Conservation (phyloP, 2,888 invertebrate genomes). For the Leptothorax acervorum region DNA sequence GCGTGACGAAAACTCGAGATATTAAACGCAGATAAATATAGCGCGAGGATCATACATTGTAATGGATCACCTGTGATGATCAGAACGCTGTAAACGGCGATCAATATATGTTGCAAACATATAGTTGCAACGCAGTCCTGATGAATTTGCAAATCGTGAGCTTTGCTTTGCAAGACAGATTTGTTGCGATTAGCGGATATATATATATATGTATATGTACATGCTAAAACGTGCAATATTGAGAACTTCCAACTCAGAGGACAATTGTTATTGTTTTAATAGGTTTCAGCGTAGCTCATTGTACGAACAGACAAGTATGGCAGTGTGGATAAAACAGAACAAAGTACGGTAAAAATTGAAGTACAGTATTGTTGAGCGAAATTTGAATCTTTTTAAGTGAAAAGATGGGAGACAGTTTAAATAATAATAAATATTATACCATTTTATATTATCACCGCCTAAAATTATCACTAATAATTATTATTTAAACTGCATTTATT, state of each 20-base stretch:
- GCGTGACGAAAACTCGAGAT: background rate
- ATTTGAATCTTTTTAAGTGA: background rate
- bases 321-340: constrained; percentile 16
- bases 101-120: background rate
- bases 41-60: background rate
- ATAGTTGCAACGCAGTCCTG: background rate
- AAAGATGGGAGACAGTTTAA: background rate
- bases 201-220: too few relatives aligned
- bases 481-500: background rate
- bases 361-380: background rate
- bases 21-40: background rate
- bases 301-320: background rate
- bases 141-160: background rate
- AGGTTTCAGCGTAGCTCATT: background rate
- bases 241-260: background rate
- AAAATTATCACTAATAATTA: background rate
- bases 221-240: constrained; percentile 27
- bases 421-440: background rate
- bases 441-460: constrained; percentile 1
- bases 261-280: constrained; percentile 36
- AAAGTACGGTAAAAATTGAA: background rate
- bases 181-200: background rate
- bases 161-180: background rate
- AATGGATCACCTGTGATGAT: background rate
- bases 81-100: background rate